These are phyloP conservation scores for Capitulum mitella DNA, from an alignment of 2,888 invertebrate genomes.

Conservation along the genomic window DNA sequence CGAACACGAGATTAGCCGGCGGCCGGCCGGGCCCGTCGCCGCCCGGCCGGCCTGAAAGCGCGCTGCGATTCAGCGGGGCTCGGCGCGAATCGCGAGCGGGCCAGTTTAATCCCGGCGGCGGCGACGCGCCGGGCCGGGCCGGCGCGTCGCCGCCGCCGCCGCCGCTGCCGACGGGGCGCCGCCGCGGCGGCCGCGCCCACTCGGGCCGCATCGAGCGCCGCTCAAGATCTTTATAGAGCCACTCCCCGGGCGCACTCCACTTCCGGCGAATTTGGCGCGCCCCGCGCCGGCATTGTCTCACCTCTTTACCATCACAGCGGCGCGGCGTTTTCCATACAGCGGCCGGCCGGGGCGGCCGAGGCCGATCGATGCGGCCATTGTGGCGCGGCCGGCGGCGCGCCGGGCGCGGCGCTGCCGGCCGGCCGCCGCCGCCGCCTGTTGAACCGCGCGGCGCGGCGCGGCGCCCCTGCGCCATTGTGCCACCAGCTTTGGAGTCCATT, in stretches of 20 bases:
- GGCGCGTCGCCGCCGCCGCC: background rate
- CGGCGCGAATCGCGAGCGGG: too few relatives aligned
- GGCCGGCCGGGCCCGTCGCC: background rate
- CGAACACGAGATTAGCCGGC: background rate
- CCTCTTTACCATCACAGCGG: conserved; percentile 16
- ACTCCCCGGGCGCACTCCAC: background rate
- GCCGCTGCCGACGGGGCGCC: background rate
- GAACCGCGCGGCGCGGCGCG: background rate
- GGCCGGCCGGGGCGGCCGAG: background rate
- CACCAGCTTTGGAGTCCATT: conserved; percentile 11
- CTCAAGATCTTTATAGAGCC: background rate
- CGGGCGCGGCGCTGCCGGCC: background rate
- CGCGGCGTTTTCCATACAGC: background rate
- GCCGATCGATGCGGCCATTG: conserved; percentile 1
- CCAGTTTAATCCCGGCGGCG: too few relatives aligned
- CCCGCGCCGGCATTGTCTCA: background rate
- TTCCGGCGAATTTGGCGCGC: background rate
- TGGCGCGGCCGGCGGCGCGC: background rate
- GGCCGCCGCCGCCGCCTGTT: background rate
- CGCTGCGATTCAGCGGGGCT: background rate
- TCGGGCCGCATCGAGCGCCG: background rate
- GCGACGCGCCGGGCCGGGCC: background rate
- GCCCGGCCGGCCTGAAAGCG: conserved; percentile 4
- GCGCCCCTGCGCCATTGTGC: background rate
- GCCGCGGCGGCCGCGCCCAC: too few relatives aligned